These are phyloP conservation scores for Parnassius mnemosyne DNA, from an alignment of 2,888 invertebrate genomes.

Conservation along the genomic window DNA sequence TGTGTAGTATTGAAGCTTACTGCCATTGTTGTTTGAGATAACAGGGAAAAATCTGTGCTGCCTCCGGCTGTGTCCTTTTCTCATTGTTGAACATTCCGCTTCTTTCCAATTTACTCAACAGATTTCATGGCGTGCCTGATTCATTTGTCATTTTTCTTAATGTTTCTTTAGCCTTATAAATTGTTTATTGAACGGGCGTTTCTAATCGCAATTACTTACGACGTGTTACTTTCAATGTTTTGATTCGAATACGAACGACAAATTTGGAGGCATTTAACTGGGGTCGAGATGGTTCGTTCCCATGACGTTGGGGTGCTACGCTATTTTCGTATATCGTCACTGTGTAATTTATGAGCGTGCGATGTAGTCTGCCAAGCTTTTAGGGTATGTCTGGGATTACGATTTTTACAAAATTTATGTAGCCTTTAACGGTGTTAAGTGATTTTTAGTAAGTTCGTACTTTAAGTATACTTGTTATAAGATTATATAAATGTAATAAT, in stretches of 20 bases:
- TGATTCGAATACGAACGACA: conserved; percentile 62
- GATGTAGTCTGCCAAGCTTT: conserved; percentile 59
- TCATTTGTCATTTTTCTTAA: conserved; percentile 65
- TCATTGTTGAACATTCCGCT: conserved; percentile 55
- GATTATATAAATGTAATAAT: too few relatives aligned
- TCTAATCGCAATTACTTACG: conserved; percentile 61
- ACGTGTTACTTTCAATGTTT: conserved; percentile 50
- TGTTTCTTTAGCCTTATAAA: conserved; percentile 63
- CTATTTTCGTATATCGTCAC: conserved; percentile 76
- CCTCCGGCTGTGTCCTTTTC: conserved; percentile 58
- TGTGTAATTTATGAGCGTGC: conserved; percentile 73
- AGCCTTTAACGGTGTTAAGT: not conserved
- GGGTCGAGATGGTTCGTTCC: conserved; percentile 57
- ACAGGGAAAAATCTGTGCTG: conserved; percentile 67
- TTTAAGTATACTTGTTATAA: too few relatives aligned
- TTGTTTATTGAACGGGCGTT: conserved; percentile 71
- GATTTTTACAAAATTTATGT: conserved; percentile 64
- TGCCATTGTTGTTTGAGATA: conserved; percentile 66
- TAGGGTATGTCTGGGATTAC: conserved; percentile 68
- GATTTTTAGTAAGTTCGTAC: not conserved
- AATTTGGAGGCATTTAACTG: conserved; percentile 72
- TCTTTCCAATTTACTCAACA: conserved; percentile 61
- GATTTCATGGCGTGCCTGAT: conserved; percentile 63
- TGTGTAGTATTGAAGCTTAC: conserved; percentile 59
- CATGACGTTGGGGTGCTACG: conserved; percentile 76